Percentiles rank a stretch among this genome's conserved stretches.
Evolutionary conservation across 2,113 vertebrate species (phyloP).

Genomic region (Leptobrachium leishanense): DNA sequence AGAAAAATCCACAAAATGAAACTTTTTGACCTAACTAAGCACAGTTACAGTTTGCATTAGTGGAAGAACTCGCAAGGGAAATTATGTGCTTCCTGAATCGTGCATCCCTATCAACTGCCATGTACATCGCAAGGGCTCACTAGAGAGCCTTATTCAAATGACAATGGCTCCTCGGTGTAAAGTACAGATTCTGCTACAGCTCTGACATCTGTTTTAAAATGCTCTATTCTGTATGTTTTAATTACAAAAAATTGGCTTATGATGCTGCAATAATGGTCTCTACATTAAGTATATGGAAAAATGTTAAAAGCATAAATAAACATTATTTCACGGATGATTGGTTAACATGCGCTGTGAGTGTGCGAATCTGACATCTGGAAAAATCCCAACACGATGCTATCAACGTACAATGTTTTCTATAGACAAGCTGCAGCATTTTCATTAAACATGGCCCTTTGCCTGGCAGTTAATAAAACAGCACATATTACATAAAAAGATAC

Average conservation of each 20-base stretch:
- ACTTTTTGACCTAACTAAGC: conserved; percentile 44
- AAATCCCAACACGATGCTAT: no score
- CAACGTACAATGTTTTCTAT: no score
- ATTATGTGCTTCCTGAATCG: conserved; percentile 41
- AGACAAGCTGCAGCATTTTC: no score
- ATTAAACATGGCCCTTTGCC: no score
- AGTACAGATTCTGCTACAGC: conserved; percentile 14
- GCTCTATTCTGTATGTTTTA: conserved; percentile 37
- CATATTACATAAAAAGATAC: no score
- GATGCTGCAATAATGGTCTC: conserved; percentile 18
- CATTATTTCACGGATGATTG: conserved; percentile 22
- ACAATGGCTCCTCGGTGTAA: conserved; percentile 40
- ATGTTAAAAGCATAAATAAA: conserved; percentile 16
- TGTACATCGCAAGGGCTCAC: conserved; percentile 34
- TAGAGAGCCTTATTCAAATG: conserved; percentile 33
- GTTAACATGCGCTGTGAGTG: conserved; percentile 1
- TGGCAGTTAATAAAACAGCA: no score
- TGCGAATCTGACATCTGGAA: background rate
- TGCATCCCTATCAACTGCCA: conserved; percentile 29
- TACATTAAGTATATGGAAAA: conserved; percentile 3
- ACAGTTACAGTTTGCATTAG: conserved; percentile 35
- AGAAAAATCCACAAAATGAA: conserved; percentile 13
- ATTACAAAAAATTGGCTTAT: conserved; percentile 35
- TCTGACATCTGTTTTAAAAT: conserved; percentile 45
- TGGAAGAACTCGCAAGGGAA: conserved; percentile 37